phyloP scores from a whole-genome alignment of 2,797 vertebrate species.

The Clamator glandarius region DNA sequence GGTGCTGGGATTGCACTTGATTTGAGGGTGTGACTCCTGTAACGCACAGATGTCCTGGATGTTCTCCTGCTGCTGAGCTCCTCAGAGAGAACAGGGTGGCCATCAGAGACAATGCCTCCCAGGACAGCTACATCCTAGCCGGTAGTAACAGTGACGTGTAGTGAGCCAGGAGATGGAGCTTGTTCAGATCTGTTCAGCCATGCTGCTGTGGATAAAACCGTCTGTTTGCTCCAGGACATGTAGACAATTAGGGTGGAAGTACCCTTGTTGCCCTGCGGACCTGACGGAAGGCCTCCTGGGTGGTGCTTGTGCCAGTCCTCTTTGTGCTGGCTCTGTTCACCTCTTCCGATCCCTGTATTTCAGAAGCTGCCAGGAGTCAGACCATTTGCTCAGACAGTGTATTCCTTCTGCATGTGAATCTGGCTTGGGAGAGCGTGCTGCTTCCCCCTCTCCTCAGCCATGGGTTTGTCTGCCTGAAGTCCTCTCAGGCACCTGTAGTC shows the following conservation, averaged over 20 bases:
- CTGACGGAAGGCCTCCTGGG: constrained; percentile 21
- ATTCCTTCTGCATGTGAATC: constrained; percentile 15
- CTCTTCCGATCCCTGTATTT: background rate
- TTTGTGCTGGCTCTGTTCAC: background rate
- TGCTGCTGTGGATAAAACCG: constrained; percentile 33
- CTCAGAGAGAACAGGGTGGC: constrained; percentile 24
- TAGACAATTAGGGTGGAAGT: constrained; percentile 50
- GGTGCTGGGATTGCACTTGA: background rate
- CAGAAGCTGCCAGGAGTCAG: constrained; percentile 1
- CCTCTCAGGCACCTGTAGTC: background rate
- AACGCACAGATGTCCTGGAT: constrained; percentile 5
- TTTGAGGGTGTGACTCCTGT: constrained; percentile 28
- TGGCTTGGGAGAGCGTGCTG: background rate
- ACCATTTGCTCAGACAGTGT: background rate
- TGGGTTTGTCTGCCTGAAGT: background rate
- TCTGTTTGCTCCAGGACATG: constrained; percentile 14
- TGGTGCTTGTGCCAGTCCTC: background rate
- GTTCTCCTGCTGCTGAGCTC: constrained; percentile 50
- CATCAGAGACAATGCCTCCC: background rate
- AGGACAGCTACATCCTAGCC: constrained; percentile 40
- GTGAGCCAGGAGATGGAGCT: constrained; percentile 53
- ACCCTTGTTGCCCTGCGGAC: background rate
- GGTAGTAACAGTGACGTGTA: constrained; percentile 36
- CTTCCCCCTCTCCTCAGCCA: background rate
- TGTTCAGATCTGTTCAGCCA: constrained; percentile 53